Base-by-base conservation (phyloP, 37 sponge, comb jelly and placozoan species). In the Crambe crambe region DNA sequence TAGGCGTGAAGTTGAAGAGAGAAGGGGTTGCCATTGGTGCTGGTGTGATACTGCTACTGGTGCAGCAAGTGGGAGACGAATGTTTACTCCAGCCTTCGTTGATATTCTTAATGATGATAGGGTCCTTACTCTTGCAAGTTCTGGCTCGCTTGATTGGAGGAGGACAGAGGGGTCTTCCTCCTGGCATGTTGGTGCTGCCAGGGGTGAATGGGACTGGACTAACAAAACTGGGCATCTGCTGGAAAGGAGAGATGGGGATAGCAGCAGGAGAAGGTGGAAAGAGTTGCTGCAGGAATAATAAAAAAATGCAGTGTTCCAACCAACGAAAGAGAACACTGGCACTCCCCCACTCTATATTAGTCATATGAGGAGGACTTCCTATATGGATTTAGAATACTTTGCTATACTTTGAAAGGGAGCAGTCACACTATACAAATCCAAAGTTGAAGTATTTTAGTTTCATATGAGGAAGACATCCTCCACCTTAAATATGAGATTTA, bases 91-190 rank as follows among this genome's bases (percentile, higher is more conserved):
- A 80, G 2, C 62, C 60, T 8, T 80, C 81, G 34, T 41, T 70
- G 22, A 80, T 82, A 54, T 38, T 73, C 26, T 51, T 51, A 15
- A 75, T 21, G 26, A 74, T 83, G 30, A 83, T 74, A 10, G 84
- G 76, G 38, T 75, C 76, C 42, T 74, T 73, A 29, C 25, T 73
- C 71, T 73, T 47, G 74, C 41, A 51, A 54, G 1, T 56, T 43
- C 74, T 22, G 17, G 35, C 15, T 34, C 66, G 66, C 31, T 30
- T 65, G 4, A 22, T n/a, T 4, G 61, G 61, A n/a, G 61, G 61
- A n/a, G 4, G 4, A n/a, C n/a, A n/a, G 25, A 60, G 17, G 17
- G 61, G 27, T 25, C 61, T 60, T 3, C 3, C 10, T 17, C 27
- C 31, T 31, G 31, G 66, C 32, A 32, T 32, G 31, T 18, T 30